Evolutionary conservation across 64 coral and sea anemone species (phyloP), one percentile per base, ranked within the genome.

Genomic region (Porites lutea): DNA sequence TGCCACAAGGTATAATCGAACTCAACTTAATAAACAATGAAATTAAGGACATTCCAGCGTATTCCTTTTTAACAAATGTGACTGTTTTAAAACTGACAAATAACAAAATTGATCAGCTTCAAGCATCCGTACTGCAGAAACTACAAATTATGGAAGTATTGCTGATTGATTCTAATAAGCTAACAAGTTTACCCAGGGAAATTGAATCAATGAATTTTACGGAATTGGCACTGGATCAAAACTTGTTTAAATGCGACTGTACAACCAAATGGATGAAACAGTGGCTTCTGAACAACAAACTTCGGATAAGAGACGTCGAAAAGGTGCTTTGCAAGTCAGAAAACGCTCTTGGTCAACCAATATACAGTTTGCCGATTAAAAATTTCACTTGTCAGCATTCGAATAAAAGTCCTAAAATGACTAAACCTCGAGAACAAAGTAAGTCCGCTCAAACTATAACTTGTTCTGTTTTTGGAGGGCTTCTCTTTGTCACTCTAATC

Each of bases 231-330:
- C 13, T 96, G 18, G 50, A 76, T 13, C 57, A 81, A n/a, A 96
- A 92, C 67, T 87, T 79, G 27, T 91, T 88, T 22, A 49, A 58
- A 63, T 96, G 94, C 88, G 84, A 96, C 59, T 96, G 94, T 59
- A 59, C 79, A 43, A 77, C 66, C 0, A 73, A 23, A 4, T 96
- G 94, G 94, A 54, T 96, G 75, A 88, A 89, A 46, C 4, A 65
- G 12, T 96, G 95, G 90, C 52, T 96, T 16, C 23, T 43, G 21
- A 92, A 96, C 13, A 67, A 67, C 10, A 88, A 52, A 8, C 21
- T 49, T n/a, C 79, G 57, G 18, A 75, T 96, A 37, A 11, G 43
- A 48, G 77, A 83, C 59, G 59, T 83, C 12, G 48, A 85, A 46
- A 82, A 78, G 11, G 79, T 96, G 19, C 5, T 65, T 16, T 96